Conservation (phyloP, 2,797 vertebrate genomes). For the Echiichthys vipera region DNA sequence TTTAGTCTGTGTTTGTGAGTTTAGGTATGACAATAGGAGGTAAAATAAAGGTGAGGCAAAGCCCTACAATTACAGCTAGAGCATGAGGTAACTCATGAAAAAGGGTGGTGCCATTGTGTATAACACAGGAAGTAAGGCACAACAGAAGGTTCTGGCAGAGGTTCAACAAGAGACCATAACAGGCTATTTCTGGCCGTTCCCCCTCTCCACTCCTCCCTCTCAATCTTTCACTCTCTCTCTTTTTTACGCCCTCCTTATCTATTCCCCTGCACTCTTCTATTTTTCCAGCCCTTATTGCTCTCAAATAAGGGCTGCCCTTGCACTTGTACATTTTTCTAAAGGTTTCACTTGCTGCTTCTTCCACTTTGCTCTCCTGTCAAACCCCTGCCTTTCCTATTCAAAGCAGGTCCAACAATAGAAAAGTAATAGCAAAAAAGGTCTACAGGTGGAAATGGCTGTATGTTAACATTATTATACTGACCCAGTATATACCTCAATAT, state of each 20-base stretch:
- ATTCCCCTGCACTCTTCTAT: background rate
- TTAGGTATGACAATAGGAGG: no score
- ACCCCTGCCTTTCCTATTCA: slow-evolving; percentile 15
- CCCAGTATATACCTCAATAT: background rate
- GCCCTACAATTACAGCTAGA: background rate
- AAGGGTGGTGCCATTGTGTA: slow-evolving; percentile 30
- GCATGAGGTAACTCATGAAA: slow-evolving; percentile 11
- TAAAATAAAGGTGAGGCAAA: background rate
- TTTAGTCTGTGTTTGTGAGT: background rate
- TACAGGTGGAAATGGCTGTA: slow-evolving; percentile 17
- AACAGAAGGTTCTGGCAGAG: slow-evolving; percentile 60
- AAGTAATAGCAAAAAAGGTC: slow-evolving; percentile 8
- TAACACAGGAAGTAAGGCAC: slow-evolving; percentile 51
- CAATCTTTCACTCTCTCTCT: slow-evolving; percentile 2
- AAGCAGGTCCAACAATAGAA: slow-evolving; percentile 30
- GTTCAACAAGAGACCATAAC: slow-evolving; percentile 49
- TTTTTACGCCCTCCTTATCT: background rate
- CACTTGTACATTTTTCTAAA: background rate
- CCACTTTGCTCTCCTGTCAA: background rate
- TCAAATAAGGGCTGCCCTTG: background rate
- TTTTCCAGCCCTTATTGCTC: slow-evolving; percentile 3
- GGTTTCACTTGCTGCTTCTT: slow-evolving; percentile 21
- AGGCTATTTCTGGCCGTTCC: slow-evolving; percentile 55
- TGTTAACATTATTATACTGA: slow-evolving; percentile 41
- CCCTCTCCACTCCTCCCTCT: background rate